Evolutionary conservation across 2,888 invertebrate species (phyloP).

Genomic region (Leucoma salicis): DNA sequence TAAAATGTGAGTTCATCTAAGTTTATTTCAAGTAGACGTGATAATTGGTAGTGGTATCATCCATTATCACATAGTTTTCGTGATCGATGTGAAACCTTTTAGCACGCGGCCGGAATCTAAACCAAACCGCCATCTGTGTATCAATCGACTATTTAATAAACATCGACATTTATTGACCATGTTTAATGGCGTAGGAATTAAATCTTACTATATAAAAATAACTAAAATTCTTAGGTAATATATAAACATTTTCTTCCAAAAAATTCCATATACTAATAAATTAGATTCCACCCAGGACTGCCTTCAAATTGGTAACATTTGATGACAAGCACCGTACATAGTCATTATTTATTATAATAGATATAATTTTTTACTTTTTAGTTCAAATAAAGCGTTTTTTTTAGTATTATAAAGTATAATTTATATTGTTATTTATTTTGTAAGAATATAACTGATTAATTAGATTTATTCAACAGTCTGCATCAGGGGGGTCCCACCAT

Average conservation of each 20-base stretch:
- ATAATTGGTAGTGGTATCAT: background rate
- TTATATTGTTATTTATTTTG: background rate
- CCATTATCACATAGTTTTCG: no score
- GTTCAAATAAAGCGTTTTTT: no score
- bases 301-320: no score
- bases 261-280: no score
- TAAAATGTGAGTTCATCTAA: background rate
- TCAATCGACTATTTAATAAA: background rate
- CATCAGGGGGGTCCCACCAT: slow-evolving; percentile 55
- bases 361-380: no score
- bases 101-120: background rate
- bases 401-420: background rate
- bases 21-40: background rate
- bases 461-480: background rate
- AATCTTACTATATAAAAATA: no score
- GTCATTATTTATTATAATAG: background rate
- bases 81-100: background rate
- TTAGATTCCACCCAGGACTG: no score
- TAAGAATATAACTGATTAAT: background rate
- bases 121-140: background rate
- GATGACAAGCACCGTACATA: background rate
- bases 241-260: no score
- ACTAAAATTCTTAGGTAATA: no score
- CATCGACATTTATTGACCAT: background rate
- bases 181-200: background rate